A percentile compares a stretch with the other conserved stretches of the same genome.
phyloP scores from a whole-genome alignment of 2,888 invertebrate species.

The Metacarcinus magister region DNA sequence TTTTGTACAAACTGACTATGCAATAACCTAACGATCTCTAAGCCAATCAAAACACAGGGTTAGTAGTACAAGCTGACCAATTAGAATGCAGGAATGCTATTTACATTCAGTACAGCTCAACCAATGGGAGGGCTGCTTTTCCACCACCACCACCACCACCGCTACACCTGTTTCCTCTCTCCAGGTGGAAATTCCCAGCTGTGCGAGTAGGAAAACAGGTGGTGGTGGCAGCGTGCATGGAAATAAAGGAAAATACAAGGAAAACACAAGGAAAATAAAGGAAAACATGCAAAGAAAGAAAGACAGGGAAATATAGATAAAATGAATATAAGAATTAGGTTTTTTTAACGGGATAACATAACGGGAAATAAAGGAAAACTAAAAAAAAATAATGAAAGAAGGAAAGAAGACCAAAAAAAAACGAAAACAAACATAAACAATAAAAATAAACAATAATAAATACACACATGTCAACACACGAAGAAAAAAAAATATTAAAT shows the following conservation, averaged over 20 bases:
- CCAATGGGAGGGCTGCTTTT: background rate
- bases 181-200: slow-evolving; percentile 2
- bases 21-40: too few relatives aligned
- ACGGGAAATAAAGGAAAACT: too few relatives aligned
- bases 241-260: background rate
- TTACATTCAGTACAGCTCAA: background rate
- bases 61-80: background rate
- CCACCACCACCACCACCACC: slow-evolving; percentile 14
- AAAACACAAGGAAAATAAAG: background rate
- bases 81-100: background rate
- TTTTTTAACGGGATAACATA: background rate
- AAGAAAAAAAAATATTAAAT: too few relatives aligned
- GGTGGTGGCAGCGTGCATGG: background rate
- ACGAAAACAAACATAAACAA: too few relatives aligned
- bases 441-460: too few relatives aligned
- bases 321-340: background rate
- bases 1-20: too few relatives aligned
- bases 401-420: too few relatives aligned
- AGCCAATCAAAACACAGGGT: too few relatives aligned
- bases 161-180: background rate
- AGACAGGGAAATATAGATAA: background rate
- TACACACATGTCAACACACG: too few relatives aligned
- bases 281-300: background rate
- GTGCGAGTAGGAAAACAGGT: background rate
- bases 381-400: too few relatives aligned